These are phyloP conservation scores for Zaprionus africanus DNA, from an alignment of 1,140 invertebrate species.

Conservation along the genomic window DNA sequence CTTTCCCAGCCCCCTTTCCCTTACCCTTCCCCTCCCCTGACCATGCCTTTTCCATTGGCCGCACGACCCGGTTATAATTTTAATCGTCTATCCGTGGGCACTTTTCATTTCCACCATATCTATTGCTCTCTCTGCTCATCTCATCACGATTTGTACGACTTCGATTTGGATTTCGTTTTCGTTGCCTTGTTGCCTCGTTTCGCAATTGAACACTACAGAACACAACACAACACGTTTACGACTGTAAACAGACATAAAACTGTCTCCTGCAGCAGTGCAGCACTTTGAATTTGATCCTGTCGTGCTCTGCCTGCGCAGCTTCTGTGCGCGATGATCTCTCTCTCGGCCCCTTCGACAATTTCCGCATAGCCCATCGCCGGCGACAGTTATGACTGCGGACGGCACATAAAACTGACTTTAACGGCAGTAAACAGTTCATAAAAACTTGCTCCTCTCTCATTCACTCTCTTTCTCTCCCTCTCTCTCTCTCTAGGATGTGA, in stretches of 20 bases:
- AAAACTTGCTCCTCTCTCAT: constrained; percentile 38
- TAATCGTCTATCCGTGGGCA: constrained; percentile 65
- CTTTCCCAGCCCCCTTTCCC: not conserved
- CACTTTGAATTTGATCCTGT: constrained; percentile 76
- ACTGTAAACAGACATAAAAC: constrained; percentile 83
- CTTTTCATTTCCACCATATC: constrained; percentile 49
- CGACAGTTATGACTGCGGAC: constrained; percentile 75
- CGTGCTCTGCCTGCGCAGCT: constrained; percentile 37
- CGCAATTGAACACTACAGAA: constrained; percentile 79
- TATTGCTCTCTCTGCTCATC: not conserved
- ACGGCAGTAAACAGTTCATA: constrained; percentile 80
- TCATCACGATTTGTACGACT: constrained; percentile 8
- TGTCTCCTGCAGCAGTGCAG: constrained; percentile 62
- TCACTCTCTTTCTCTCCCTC: not conserved
- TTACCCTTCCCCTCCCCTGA: not conserved
- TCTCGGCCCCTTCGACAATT: constrained; percentile 65
- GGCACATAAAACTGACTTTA: constrained; percentile 80
- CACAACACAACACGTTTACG: constrained; percentile 72
- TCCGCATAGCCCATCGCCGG: constrained; percentile 64
- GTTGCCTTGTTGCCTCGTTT: constrained; percentile 2
- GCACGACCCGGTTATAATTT: constrained; percentile 70
- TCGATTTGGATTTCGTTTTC: constrained; percentile 14
- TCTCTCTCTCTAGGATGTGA: not conserved
- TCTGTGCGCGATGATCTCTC: constrained; percentile 65
- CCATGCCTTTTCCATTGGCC: not conserved